phyloP scores from a whole-genome alignment of 2,888 invertebrate species.

The Meandrusa payeni region DNA sequence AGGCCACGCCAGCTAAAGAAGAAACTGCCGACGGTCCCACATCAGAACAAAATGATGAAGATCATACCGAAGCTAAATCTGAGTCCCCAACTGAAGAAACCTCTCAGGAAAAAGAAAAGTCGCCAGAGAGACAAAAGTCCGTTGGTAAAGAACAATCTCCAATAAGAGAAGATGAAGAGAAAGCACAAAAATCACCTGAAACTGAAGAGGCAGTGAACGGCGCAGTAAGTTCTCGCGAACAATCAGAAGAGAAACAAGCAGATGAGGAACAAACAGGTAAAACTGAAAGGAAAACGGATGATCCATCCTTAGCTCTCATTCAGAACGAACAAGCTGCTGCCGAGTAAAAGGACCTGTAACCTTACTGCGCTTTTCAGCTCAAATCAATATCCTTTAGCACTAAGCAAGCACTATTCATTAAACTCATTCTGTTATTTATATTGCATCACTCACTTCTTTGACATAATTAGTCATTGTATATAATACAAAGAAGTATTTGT shows the following conservation, averaged over 20 bases:
- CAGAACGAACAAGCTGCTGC: slow-evolving; percentile 64
- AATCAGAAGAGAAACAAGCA: slow-evolving; percentile 60
- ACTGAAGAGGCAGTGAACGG: slow-evolving; percentile 58
- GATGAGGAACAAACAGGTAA: slow-evolving; percentile 33
- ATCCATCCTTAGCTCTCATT: slow-evolving; percentile 66
- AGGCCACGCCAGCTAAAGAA: slow-evolving; percentile 35
- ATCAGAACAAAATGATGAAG: slow-evolving; percentile 8
- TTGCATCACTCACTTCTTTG: slow-evolving; percentile 64
- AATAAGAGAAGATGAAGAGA: slow-evolving; percentile 42
- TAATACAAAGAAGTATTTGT: slow-evolving; percentile 64
- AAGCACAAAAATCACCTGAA: slow-evolving; percentile 47
- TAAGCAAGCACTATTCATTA: slow-evolving; percentile 70
- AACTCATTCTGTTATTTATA: slow-evolving; percentile 64
- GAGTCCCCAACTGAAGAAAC: slow-evolving; percentile 37
- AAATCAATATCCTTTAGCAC: slow-evolving; percentile 67
- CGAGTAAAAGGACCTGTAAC: slow-evolving; percentile 51
- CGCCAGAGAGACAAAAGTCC: slow-evolving; percentile 48
- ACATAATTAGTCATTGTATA: slow-evolving; percentile 70
- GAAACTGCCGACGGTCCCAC: slow-evolving; percentile 31
- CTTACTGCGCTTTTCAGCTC: slow-evolving; percentile 65
- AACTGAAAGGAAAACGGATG: slow-evolving; percentile 53
- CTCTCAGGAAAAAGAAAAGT: slow-evolving; percentile 40
- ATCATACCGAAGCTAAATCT: slow-evolving; percentile 32
- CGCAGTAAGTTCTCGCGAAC: slow-evolving; percentile 64
- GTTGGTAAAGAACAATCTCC: slow-evolving; percentile 48